A percentile compares a stretch with the other conserved stretches of the same genome.
Evolutionary conservation across 2,113 vertebrate genomes (phyloP).

Genomic region (Fulmarus glacialis): DNA sequence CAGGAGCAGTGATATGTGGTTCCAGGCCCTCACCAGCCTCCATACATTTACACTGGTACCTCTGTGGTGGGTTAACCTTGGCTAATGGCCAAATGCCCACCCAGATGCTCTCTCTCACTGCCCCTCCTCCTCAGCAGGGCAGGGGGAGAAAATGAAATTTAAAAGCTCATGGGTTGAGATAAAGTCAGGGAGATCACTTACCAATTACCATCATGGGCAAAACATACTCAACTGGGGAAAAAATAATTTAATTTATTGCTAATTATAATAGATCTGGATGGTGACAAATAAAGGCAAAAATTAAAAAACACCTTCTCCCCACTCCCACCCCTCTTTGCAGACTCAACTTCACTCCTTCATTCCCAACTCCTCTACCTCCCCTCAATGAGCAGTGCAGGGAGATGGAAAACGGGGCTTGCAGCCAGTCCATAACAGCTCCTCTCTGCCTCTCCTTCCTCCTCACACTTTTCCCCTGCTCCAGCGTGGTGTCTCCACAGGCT

Average conservation of each 20-base stretch:
- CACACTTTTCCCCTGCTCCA: not conserved
- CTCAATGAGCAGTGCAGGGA: rapidly evolving
- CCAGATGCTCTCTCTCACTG: not conserved
- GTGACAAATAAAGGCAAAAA: not conserved
- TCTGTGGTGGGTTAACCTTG: not conserved
- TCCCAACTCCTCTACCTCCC: rapidly evolving
- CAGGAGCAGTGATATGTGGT: not conserved
- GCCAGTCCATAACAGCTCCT: not conserved
- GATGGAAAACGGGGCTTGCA: not conserved
- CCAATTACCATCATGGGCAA: not conserved
- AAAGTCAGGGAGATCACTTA: not conserved
- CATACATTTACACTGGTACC: not conserved
- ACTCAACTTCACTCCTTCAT: not conserved
- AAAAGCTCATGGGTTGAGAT: not conserved
- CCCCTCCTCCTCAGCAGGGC: no score
- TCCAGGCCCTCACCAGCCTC: not conserved
- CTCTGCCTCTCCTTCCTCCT: not conserved
- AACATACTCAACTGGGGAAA: not conserved
- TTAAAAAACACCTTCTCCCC: rapidly evolving
- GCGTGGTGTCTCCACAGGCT: rapidly evolving
- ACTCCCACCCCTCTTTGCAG: not conserved
- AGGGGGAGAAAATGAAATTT: not conserved
- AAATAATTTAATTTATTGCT: not conserved
- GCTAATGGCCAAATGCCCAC: not conserved
- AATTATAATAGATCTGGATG: not conserved